Conservation (phyloP, 1,140 invertebrate genomes). For the Coelopa frigida region DNA sequence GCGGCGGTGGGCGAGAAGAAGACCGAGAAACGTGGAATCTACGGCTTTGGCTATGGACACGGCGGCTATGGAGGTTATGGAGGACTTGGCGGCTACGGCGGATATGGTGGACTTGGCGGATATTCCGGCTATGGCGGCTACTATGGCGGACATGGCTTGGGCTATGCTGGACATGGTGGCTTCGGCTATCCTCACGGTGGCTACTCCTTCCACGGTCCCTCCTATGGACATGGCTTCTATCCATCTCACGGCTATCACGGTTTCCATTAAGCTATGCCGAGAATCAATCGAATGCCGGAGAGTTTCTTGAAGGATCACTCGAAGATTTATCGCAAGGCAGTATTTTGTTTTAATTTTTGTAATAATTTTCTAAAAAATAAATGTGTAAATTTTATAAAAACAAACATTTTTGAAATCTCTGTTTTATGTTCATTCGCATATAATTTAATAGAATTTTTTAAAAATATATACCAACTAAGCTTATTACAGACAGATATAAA, state of each 20-base stretch:
- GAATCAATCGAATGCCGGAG: not conserved
- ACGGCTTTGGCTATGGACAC: conserved; percentile 34
- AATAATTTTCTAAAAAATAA: not conserved
- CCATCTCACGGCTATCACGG: conserved; percentile 32
- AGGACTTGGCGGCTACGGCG: conserved; percentile 22
- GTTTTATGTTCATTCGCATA: not conserved
- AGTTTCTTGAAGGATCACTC: not conserved
- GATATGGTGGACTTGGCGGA: conserved; percentile 19
- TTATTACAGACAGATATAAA: too few relatives aligned
- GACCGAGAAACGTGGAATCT: conserved; percentile 36
- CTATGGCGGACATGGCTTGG: conserved; percentile 22
- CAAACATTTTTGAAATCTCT: not conserved
- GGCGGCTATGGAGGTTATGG: conserved; percentile 23
- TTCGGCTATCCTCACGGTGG: conserved; percentile 21
- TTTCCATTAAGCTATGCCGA: conserved; percentile 22
- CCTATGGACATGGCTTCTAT: conserved; percentile 21
- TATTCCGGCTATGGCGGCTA: conserved; percentile 23
- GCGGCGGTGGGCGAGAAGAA: conserved; percentile 27
- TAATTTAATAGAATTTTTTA: not conserved
- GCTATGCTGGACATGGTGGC: conserved; percentile 19
- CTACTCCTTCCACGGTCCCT: conserved; percentile 18
- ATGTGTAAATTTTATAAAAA: not conserved
- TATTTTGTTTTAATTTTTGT: not conserved
- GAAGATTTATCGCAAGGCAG: not conserved
- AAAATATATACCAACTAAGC: too few relatives aligned